These are phyloP conservation scores for Silurus glanis DNA, from an alignment of 2,113 vertebrate species.

Conservation along the genomic window DNA sequence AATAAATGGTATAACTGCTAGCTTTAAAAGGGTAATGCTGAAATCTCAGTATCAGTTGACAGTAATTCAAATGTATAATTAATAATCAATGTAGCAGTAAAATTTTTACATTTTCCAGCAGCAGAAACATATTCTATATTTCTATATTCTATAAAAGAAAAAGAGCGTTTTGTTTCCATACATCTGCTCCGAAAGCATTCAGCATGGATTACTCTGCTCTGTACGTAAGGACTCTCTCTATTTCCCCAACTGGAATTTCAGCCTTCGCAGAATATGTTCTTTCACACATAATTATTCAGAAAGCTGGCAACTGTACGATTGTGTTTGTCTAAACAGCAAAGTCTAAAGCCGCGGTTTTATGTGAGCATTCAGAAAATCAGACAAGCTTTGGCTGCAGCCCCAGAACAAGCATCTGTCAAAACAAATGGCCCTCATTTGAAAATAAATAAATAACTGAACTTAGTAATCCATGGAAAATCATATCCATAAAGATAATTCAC, in stretches of 20 bases:
- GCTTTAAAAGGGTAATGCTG: constrained; percentile 61
- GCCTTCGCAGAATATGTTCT: constrained; percentile 59
- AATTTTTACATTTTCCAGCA: too few relatives aligned
- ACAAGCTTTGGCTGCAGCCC: constrained; percentile 73
- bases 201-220: constrained; percentile 48
- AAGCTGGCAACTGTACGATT: constrained; percentile 70
- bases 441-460: constrained; percentile 67
- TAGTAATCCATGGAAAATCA: constrained; percentile 60
- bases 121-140: too few relatives aligned
- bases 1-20: not conserved
- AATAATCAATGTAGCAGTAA: not conserved
- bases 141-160: not conserved
- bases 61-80: constrained; percentile 23
- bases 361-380: constrained; percentile 71
- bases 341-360: constrained; percentile 68
- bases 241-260: constrained; percentile 58
- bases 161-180: constrained; percentile 18
- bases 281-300: constrained; percentile 67
- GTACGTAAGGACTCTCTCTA: constrained; percentile 48
- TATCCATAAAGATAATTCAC: constrained; percentile 57
- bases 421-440: constrained; percentile 70
- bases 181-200: constrained; percentile 37
- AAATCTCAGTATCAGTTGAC: constrained; percentile 49
- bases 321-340: constrained; percentile 75
- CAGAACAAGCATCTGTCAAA: constrained; percentile 79